Base-by-base conservation (phyloP, 2,113 vertebrate species). In the Arothron firmamentum region DNA sequence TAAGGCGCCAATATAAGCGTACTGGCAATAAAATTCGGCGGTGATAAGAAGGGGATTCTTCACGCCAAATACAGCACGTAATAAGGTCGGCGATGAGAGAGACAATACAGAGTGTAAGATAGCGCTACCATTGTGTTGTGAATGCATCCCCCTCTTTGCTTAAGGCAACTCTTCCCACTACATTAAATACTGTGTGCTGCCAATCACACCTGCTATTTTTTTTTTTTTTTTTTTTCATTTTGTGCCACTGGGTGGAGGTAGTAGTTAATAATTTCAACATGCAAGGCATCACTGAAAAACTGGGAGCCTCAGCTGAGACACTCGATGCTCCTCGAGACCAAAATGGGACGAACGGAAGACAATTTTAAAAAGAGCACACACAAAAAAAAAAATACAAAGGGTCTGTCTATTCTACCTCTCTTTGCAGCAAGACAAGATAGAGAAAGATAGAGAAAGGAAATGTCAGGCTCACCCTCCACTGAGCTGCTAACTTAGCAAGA, bases 201-300 rank as follows among this genome's bases (percentile, higher is more conserved):
- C 88, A 89, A 88, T 87, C 86, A 88, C 79, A 86, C 80, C 83
- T 82, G 80, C 81, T 61, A 10, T 9, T 18, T 49, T 8, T 14
- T 15, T 15, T 7, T 23, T 21, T 13, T 50, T 67, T 67, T 79
- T 82, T 74, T 80, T 80, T 84, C 77, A 80, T 74, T 83, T 84
- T 76, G 74, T 84, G 78, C 89, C 87, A 89, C 91, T 89, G 88
- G 88, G 90, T 90, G 87, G 89, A 89, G 89, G 88, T 88, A 90
- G 87, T 80, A 81, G 77, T 84, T 88, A 85, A 83, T 85, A 76
- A 83, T 85, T 88, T 75, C 74, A 80, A 61, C 81, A 68, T 62
- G 70, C 77, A 61, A 62, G 23, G 18, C 47, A 72, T 76, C 70
- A 62, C 75, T 53, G 61, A 6, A 47, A 38, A 9, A 38, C 34